Conservation (phyloP, 2,797 vertebrate genomes). For the Pipistrellus kuhlii region DNA sequence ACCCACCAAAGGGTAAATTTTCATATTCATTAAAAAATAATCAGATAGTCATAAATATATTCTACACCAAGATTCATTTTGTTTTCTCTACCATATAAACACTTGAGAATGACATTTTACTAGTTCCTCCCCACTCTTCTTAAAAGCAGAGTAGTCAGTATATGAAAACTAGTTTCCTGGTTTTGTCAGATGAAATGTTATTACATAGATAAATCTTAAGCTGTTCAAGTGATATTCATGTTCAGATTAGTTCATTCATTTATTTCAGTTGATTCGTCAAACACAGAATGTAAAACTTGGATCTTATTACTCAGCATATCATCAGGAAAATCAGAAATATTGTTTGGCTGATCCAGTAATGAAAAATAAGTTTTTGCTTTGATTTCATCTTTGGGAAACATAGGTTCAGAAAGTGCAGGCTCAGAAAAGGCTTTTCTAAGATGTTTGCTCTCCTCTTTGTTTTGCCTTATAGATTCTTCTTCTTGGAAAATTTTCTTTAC, state of each 20-base stretch:
- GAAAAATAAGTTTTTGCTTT: slow-evolving; percentile 70
- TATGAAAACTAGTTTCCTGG: slow-evolving; percentile 6
- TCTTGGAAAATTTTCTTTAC: slow-evolving; percentile 76
- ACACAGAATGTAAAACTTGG: slow-evolving; percentile 82
- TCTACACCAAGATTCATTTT: slow-evolving; percentile 57
- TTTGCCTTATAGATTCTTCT: slow-evolving; percentile 77
- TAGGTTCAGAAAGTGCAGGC: slow-evolving; percentile 55
- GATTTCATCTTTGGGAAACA: slow-evolving; percentile 72
- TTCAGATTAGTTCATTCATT: slow-evolving; percentile 65
- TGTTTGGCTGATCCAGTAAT: slow-evolving; percentile 49
- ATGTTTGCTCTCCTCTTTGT: slow-evolving; percentile 58
- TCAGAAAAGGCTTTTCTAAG: slow-evolving; percentile 77
- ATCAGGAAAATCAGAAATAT: neutral
- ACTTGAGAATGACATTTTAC: slow-evolving; percentile 47
- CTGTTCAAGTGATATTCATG: neutral
- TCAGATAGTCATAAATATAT: neutral
- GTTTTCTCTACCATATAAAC: slow-evolving; percentile 57
- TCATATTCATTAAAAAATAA: slow-evolving; percentile 53
- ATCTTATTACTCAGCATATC: slow-evolving; percentile 70
- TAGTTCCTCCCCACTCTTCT: neutral
- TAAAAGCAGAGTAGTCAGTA: slow-evolving; percentile 20
- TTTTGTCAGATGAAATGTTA: slow-evolving; percentile 32
- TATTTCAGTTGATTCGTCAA: slow-evolving; percentile 77
- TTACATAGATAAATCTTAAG: neutral
- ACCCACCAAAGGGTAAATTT: slow-evolving; percentile 1